These are phyloP conservation scores for Anthoptus insignis DNA, from an alignment of 2,888 invertebrate genomes.

Conservation along the genomic window DNA sequence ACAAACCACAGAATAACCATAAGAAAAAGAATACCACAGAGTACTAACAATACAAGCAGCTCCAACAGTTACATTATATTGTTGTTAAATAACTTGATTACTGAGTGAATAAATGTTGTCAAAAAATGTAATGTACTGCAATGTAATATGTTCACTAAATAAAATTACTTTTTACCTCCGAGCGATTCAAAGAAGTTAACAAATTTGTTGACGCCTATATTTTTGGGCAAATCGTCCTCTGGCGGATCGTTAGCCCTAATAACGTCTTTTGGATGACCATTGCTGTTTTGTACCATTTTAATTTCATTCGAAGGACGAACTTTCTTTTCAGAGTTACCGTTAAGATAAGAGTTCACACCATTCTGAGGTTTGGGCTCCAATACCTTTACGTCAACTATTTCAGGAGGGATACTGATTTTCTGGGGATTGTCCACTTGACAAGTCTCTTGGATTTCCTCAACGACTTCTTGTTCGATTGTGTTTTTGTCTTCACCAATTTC, in stretches of 20 bases:
- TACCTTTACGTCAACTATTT: slow-evolving; percentile 41
- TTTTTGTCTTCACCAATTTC: neutral
- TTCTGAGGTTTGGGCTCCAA: slow-evolving; percentile 46
- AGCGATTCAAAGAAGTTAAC: slow-evolving; percentile 83
- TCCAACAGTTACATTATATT: too few species aligned
- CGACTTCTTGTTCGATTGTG: neutral
- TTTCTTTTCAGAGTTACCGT: slow-evolving; percentile 59
- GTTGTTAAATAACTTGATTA: neutral
- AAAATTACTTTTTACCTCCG: slow-evolving; percentile 76
- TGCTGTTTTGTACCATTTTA: slow-evolving; percentile 72
- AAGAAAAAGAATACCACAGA: too few species aligned
- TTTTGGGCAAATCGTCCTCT: slow-evolving; percentile 80
- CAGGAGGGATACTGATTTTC: slow-evolving; percentile 19
- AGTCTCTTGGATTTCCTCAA: slow-evolving; percentile 26
- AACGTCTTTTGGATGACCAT: slow-evolving; percentile 73
- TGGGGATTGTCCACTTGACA: slow-evolving; percentile 13
- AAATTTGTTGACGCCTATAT: slow-evolving; percentile 82
- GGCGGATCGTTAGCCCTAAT: slow-evolving; percentile 81
- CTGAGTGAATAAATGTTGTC: neutral
- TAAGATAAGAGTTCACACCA: slow-evolving; percentile 52
- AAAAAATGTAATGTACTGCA: neutral
- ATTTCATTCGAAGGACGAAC: slow-evolving; percentile 76
- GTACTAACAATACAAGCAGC: too few species aligned
- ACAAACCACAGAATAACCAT: too few species aligned
- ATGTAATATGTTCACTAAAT: slow-evolving; percentile 12